phyloP scores from a whole-genome alignment of 2,113 vertebrate species.

The Gymnogyps californianus region DNA sequence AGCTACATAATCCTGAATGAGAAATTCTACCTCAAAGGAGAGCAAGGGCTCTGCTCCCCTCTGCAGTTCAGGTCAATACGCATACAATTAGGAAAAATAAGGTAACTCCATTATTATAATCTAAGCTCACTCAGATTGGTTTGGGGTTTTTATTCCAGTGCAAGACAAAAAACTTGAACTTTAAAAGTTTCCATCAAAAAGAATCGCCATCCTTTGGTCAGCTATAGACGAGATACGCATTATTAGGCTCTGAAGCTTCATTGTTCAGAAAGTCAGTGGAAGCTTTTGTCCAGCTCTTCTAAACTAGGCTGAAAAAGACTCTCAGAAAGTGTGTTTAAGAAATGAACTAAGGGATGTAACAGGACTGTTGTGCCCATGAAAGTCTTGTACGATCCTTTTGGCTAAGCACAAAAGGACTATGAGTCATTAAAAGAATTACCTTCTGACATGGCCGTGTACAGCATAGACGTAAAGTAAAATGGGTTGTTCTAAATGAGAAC shows the following conservation, averaged over 20 bases:
- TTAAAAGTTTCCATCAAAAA: background rate
- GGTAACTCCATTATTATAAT: background rate
- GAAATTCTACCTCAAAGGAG: background rate
- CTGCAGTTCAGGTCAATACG: background rate
- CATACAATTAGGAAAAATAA: background rate
- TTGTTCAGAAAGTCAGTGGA: background rate
- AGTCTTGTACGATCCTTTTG: background rate
- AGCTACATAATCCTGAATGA: background rate
- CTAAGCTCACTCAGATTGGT: background rate
- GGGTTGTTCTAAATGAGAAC: background rate
- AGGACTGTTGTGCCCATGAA: background rate
- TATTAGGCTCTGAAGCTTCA: background rate
- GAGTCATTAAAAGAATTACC: background rate
- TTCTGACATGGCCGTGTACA: background rate
- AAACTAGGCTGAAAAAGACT: background rate
- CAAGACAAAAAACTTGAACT: background rate
- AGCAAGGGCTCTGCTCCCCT: background rate
- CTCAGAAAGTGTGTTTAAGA: background rate
- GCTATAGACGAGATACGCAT: accelerated
- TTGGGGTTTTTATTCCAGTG: background rate
- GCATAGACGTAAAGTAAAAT: background rate
- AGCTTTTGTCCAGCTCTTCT: background rate
- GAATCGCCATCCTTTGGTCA: background rate
- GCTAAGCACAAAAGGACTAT: background rate
- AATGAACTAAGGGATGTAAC: background rate